A percentile compares a stretch with the other conserved stretches of the same genome.
phyloP scores from a whole-genome alignment of 1,140 invertebrate genomes.

The Scaptodrosophila lebanonensis region DNA sequence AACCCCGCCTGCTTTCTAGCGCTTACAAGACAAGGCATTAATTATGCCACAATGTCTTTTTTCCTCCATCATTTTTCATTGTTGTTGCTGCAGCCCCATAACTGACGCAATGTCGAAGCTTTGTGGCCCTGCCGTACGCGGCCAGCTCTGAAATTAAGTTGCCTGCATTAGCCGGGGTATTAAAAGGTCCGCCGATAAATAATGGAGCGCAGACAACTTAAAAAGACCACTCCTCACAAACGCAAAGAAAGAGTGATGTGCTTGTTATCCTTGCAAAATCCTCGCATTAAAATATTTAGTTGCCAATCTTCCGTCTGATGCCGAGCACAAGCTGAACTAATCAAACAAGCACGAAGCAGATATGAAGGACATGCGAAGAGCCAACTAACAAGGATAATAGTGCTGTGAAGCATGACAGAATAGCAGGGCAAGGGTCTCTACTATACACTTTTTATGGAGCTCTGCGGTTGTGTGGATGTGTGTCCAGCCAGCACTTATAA shows the following conservation, averaged over 20 bases:
- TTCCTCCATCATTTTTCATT: no score
- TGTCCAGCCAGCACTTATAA: constrained; percentile 19
- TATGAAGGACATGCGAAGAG: constrained; percentile 28
- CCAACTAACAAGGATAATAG: constrained; percentile 32
- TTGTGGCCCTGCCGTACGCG: no score
- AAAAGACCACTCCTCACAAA: not conserved
- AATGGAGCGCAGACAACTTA: constrained; percentile 22
- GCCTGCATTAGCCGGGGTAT: constrained; percentile 19
- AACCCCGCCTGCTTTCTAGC: constrained; percentile 3
- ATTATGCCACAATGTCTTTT: constrained; percentile 58
- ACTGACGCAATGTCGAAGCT: no score
- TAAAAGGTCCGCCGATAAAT: constrained; percentile 43
- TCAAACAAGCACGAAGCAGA: constrained; percentile 35
- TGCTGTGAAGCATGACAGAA: constrained; percentile 2
- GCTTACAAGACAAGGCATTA: constrained; percentile 40
- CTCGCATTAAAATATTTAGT: constrained; percentile 56
- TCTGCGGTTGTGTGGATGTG: constrained; percentile 2
- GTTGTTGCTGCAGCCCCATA: no score
- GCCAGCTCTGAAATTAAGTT: no score
- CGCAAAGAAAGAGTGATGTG: constrained; percentile 32
- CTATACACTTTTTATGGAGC: not conserved
- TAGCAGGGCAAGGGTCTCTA: no score
- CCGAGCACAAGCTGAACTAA: constrained; percentile 1
- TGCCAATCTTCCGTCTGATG: constrained; percentile 28
- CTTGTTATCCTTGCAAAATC: constrained; percentile 35